These are phyloP conservation scores for Botrylloides violaceus DNA, from an alignment of 23 tunicate genomes.

Conservation along the genomic window DNA sequence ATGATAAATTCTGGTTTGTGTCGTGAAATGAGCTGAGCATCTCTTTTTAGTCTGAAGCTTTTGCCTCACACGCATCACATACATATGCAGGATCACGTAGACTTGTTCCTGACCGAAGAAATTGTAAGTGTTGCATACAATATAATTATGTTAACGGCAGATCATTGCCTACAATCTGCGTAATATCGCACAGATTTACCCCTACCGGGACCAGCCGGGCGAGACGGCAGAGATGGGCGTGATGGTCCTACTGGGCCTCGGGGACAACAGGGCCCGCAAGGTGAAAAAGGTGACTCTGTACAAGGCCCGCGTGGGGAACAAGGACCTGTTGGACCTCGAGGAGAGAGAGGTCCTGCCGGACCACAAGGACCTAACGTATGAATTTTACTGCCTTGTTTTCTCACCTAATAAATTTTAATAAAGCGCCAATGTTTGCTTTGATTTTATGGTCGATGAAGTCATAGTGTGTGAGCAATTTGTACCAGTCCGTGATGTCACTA, in stretches of 20 bases:
- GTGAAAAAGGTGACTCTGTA: slow-evolving; percentile 22
- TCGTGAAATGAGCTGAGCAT: no score
- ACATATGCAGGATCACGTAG: neutral
- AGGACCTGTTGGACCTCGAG: slow-evolving; percentile 38
- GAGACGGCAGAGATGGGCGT: slow-evolving; percentile 70
- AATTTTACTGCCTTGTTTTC: neutral
- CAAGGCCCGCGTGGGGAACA: slow-evolving; percentile 33
- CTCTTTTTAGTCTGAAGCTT: neutral
- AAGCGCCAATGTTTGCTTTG: neutral
- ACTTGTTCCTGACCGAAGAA: neutral
- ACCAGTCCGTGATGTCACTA: neutral
- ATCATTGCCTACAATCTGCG: no score
- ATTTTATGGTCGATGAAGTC: neutral
- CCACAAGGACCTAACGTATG: slow-evolving; percentile 54
- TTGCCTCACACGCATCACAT: neutral
- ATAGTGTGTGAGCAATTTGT: neutral
- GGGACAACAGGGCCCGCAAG: slow-evolving; percentile 47
- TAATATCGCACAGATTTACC: neutral
- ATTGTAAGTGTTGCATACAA: neutral
- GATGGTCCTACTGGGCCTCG: slow-evolving; percentile 56
- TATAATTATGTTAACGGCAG: no score
- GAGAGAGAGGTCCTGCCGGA: slow-evolving; percentile 39
- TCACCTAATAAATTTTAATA: neutral
- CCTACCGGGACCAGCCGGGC: slow-evolving; percentile 11
- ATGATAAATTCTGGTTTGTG: no score